A percentile compares a stretch with the other conserved stretches of the same genome.
These are phyloP conservation scores for Fopius arisanus DNA, from an alignment of 1,140 invertebrate genomes.

Conservation along the genomic window DNA sequence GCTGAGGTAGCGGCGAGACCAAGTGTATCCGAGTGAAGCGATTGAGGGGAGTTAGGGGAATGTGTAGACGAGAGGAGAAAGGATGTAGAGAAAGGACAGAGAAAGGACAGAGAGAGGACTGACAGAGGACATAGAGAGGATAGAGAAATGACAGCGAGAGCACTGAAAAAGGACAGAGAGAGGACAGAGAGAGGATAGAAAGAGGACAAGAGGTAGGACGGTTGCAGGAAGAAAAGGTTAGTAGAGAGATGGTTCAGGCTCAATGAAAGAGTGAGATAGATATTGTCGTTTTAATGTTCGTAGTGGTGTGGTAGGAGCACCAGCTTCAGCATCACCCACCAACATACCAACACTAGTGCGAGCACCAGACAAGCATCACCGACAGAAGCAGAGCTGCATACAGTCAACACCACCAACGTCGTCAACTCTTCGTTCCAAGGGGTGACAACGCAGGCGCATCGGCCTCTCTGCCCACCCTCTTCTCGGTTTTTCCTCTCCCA, in stretches of 20 bases:
- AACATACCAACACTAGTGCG: neutral
- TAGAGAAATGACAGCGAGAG: no score
- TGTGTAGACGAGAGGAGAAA: neutral
- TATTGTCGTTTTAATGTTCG: neutral
- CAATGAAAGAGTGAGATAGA: neutral
- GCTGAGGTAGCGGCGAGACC: constrained; percentile 26
- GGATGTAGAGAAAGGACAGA: no score
- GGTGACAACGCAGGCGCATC: constrained; percentile 33
- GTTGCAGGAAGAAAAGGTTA: neutral
- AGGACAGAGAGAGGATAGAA: neutral
- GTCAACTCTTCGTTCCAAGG: neutral
- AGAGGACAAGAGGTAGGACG: neutral
- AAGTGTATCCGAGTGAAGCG: constrained; percentile 25
- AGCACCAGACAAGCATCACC: neutral
- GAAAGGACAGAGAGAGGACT: no score
- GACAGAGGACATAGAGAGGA: no score
- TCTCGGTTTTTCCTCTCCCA: neutral
- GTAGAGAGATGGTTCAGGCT: neutral
- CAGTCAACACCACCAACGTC: neutral
- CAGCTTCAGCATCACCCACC: neutral
- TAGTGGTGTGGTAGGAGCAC: neutral
- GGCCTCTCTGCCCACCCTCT: neutral
- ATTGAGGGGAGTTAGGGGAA: constrained; percentile 19
- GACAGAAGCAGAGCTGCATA: neutral
- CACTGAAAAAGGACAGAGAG: no score